A percentile compares a stretch with the other conserved stretches of the same genome.
Evolutionary conservation across 2,888 invertebrate genomes (phyloP).

Genomic region (Nemotelus nigrinus): DNA sequence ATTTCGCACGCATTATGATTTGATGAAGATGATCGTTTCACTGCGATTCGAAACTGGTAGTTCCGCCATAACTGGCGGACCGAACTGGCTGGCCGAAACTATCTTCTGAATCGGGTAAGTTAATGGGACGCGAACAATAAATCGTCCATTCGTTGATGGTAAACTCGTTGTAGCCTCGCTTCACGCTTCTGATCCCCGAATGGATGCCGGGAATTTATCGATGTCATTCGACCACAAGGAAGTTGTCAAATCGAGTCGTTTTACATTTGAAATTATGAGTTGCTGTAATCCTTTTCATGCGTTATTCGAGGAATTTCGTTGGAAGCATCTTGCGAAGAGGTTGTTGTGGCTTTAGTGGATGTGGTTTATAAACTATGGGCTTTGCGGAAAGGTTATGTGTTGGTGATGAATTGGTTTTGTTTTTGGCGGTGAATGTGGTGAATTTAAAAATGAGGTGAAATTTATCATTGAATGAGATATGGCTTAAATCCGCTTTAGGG

Average conservation of each 20-base stretch:
- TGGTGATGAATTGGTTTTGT: too few relatives aligned
- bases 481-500: too few relatives aligned
- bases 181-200: neutral
- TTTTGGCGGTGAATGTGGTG: too few relatives aligned
- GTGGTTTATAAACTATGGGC: too few relatives aligned
- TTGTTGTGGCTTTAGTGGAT: constrained; percentile 10
- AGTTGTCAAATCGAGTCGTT: constrained; percentile 26
- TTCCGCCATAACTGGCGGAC: neutral
- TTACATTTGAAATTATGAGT: constrained; percentile 36
- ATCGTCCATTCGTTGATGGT: neutral
- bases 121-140: constrained; percentile 32
- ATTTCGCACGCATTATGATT: too few relatives aligned
- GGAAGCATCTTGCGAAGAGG: neutral
- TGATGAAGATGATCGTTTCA: neutral
- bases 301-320: neutral
- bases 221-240: constrained; percentile 12
- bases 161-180: neutral
- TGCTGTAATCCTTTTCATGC: constrained; percentile 17
- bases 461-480: too few relatives aligned
- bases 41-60: neutral
- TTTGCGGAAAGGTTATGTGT: too few relatives aligned
- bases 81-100: neutral
- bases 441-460: too few relatives aligned
- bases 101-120: constrained; percentile 19
- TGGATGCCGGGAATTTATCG: neutral